phyloP scores from a whole-genome alignment of 2,797 vertebrate genomes.

The Enteromius thamalakanensis region DNA sequence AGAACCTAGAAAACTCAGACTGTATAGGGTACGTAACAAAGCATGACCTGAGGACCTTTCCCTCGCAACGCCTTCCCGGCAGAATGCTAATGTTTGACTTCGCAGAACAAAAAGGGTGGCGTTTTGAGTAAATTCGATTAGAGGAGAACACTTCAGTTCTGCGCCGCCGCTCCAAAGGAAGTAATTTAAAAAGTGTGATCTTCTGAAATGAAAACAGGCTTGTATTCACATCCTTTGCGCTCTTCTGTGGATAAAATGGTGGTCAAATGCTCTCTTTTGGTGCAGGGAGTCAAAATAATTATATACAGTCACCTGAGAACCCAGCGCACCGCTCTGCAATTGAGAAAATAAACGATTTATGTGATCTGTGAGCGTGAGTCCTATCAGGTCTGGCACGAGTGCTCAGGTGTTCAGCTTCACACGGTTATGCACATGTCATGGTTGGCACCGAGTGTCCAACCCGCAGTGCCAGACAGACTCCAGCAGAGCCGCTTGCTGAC shows the following conservation, averaged over 20 bases:
- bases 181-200: constrained; percentile 17
- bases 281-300: background rate
- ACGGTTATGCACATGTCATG: constrained; percentile 24
- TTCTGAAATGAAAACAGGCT: background rate
- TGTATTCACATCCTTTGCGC: background rate
- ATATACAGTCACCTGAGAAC: background rate
- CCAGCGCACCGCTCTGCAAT: background rate
- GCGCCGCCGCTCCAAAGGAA: background rate
- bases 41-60: background rate
- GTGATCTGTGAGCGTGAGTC: too few relatives aligned
- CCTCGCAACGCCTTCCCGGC: background rate
- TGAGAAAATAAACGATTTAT: background rate
- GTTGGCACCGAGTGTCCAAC: background rate
- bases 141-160: background rate
- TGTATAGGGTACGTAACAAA: background rate
- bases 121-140: background rate
- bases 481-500: constrained; percentile 13
- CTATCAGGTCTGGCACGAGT: constrained; percentile 14
- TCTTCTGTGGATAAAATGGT: background rate
- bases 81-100: background rate
- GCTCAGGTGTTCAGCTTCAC: constrained; percentile 45
- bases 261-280: background rate
- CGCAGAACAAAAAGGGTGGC: background rate
- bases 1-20: constrained; percentile 15
- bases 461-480: constrained; percentile 26